A percentile compares a stretch with the other conserved stretches of the same genome.
phyloP scores from a whole-genome alignment of 2,888 invertebrate species.

The Heliconius cydno region DNA sequence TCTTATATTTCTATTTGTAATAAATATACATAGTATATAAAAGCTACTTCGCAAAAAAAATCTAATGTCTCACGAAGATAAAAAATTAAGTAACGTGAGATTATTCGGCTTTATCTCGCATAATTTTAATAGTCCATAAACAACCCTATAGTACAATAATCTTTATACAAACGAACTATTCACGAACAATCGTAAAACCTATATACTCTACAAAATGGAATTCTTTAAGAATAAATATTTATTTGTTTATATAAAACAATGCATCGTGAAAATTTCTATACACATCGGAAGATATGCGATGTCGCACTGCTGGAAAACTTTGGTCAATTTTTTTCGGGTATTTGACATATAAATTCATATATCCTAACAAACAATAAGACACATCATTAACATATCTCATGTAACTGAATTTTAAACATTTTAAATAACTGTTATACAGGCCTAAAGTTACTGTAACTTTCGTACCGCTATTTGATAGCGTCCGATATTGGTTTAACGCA shows the following conservation, averaged over 20 bases:
- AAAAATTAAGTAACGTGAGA: slow-evolving; percentile 54
- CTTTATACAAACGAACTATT: slow-evolving; percentile 77
- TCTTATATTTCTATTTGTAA: slow-evolving; percentile 69
- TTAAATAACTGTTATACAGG: slow-evolving; percentile 25
- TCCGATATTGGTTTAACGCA: slow-evolving; percentile 8
- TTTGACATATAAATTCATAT: slow-evolving; percentile 51
- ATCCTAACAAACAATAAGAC: slow-evolving; percentile 7
- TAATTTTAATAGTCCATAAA: slow-evolving; percentile 48
- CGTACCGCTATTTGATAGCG: slow-evolving; percentile 26
- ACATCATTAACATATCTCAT: slow-evolving; percentile 4
- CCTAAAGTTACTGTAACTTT: slow-evolving; percentile 15
- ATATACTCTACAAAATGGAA: slow-evolving; percentile 73
- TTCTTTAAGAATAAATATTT: slow-evolving; percentile 72
- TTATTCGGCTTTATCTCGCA: slow-evolving; percentile 41
- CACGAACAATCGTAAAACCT: slow-evolving; percentile 71
- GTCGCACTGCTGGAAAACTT: slow-evolving; percentile 67
- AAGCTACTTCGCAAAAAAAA: slow-evolving; percentile 61
- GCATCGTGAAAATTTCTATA: slow-evolving; percentile 67
- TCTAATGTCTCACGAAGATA: slow-evolving; percentile 56
- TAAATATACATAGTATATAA: slow-evolving; percentile 71
- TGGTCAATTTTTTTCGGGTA: slow-evolving; percentile 67
- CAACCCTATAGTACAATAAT: slow-evolving; percentile 55
- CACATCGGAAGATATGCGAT: slow-evolving; percentile 59
- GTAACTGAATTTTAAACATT: slow-evolving; percentile 8
- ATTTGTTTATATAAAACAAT: slow-evolving; percentile 74